Evolutionary conservation across 2,797 vertebrate species (phyloP).

Genomic region (Tenualosa thibaudeaui): DNA sequence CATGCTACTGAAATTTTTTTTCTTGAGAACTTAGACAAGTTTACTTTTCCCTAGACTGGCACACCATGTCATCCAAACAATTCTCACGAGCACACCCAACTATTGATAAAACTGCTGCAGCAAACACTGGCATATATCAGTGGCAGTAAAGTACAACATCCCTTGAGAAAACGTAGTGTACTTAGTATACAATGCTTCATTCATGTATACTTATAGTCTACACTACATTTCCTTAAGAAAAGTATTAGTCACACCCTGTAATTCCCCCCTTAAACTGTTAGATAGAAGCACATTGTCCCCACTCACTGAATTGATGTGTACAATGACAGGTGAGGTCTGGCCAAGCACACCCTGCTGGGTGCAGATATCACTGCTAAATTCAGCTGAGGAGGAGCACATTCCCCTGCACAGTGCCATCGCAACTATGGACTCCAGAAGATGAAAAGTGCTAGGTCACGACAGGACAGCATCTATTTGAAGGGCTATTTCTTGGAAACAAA

Average conservation of each 20-base stretch:
- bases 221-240: constrained; percentile 77
- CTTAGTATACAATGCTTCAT: constrained; percentile 75
- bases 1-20: too few relatives aligned
- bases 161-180: constrained; percentile 80
- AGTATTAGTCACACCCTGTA: constrained; percentile 32
- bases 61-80: too few relatives aligned
- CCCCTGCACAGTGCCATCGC: neutral
- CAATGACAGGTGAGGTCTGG: neutral
- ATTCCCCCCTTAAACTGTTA: neutral
- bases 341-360: neutral
- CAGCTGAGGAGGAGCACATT: neutral
- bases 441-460: neutral
- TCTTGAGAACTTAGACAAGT: too few relatives aligned
- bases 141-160: constrained; percentile 33
- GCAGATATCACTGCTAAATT: neutral
- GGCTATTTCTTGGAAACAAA: constrained; percentile 1
- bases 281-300: neutral
- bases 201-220: constrained; percentile 76
- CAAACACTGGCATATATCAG: too few relatives aligned
- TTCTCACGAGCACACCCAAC: too few relatives aligned
- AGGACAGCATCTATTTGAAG: neutral
- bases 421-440: neutral
- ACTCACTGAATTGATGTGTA: neutral
- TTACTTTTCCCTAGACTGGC: too few relatives aligned
- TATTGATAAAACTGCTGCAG: too few relatives aligned